A percentile compares a stretch with the other conserved stretches of the same genome.
These are phyloP conservation scores for Heteropelma amictum DNA, from an alignment of 2,888 invertebrate species.

Conservation along the genomic window DNA sequence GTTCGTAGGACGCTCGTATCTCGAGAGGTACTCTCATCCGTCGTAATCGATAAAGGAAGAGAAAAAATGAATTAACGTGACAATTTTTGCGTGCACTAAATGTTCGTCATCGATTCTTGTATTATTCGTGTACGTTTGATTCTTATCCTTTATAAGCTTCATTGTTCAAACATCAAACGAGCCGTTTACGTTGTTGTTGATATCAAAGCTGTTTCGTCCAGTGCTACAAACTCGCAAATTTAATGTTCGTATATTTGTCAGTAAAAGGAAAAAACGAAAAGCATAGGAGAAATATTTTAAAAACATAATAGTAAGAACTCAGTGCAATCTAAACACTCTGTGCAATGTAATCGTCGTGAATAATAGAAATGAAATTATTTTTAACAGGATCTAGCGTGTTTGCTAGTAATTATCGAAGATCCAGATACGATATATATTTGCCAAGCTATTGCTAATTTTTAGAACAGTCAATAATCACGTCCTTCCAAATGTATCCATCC, in stretches of 20 bases:
- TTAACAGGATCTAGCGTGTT: slow-evolving; percentile 57
- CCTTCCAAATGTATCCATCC: slow-evolving; percentile 7
- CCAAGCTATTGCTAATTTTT: slow-evolving; percentile 54
- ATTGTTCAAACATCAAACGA: slow-evolving; percentile 49
- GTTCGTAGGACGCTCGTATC: slow-evolving; percentile 47
- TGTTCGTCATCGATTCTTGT: slow-evolving; percentile 61
- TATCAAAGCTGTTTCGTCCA: slow-evolving; percentile 49
- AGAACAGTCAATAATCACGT: slow-evolving; percentile 44
- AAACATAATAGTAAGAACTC: slow-evolving; percentile 33
- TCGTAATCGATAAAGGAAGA: slow-evolving; percentile 27
- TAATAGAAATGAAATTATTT: slow-evolving; percentile 62
- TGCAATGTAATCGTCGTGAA: slow-evolving; percentile 55
- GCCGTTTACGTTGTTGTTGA: slow-evolving; percentile 53
- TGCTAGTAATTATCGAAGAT: slow-evolving; percentile 48
- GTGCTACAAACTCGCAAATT: slow-evolving; percentile 42
- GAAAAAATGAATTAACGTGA: slow-evolving; percentile 44
- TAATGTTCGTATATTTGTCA: slow-evolving; percentile 31
- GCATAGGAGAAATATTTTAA: neutral
- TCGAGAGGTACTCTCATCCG: slow-evolving; percentile 36
- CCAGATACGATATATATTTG: slow-evolving; percentile 60
- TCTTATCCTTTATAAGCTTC: slow-evolving; percentile 55
- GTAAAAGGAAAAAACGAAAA: slow-evolving; percentile 2
- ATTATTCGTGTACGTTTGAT: slow-evolving; percentile 58
- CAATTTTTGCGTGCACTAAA: slow-evolving; percentile 59
- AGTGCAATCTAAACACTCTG: slow-evolving; percentile 53